phyloP scores from a whole-genome alignment of 2,113 vertebrate genomes.

The Anser brachyrhynchus region DNA sequence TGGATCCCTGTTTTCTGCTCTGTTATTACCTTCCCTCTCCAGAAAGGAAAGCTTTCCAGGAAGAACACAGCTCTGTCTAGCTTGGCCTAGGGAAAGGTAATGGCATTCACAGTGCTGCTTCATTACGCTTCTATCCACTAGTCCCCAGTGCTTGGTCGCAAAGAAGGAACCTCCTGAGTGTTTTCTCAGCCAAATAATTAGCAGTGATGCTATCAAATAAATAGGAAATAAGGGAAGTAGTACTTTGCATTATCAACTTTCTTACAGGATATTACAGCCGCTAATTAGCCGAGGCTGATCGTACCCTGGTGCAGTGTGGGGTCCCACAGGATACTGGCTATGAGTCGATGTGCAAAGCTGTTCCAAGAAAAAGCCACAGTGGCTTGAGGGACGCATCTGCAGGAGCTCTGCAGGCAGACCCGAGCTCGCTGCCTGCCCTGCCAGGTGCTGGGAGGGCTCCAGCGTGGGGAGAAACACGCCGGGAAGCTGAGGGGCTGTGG shows the following conservation, averaged over 20 bases:
- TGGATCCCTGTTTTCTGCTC: background rate
- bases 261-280: background rate
- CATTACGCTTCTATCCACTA: slow-evolving; percentile 1
- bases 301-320: background rate
- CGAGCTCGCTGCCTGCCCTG: background rate
- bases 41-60: background rate
- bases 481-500: background rate
- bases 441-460: background rate
- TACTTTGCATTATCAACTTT: background rate
- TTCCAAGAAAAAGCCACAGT: background rate
- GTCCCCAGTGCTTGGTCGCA: background rate
- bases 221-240: background rate
- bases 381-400: background rate
- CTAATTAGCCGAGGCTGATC: background rate
- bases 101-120: slow-evolving; percentile 20
- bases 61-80: background rate
- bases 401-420: background rate
- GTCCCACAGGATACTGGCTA: background rate
- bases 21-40: background rate
- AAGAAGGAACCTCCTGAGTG: slow-evolving; percentile 6
- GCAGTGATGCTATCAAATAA: background rate
- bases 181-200: background rate
- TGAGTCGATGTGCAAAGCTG: background rate
- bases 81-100: background rate
- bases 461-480: rapidly evolving